These are phyloP conservation scores for Oxytorus armatus DNA, from an alignment of 2,888 invertebrate genomes.

Conservation along the genomic window DNA sequence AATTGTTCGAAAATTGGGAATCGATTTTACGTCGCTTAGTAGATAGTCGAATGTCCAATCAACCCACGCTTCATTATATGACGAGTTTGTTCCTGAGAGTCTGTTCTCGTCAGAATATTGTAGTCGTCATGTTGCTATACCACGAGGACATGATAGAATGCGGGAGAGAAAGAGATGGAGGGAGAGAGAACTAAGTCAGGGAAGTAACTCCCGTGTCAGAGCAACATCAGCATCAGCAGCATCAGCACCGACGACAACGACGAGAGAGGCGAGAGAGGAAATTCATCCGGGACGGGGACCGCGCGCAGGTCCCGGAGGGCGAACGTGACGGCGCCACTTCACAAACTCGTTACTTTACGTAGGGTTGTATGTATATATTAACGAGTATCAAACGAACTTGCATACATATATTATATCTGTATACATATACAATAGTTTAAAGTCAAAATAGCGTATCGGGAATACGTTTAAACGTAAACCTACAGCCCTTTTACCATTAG, in stretches of 20 bases:
- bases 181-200: constrained; percentile 51
- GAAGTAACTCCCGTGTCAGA: constrained; percentile 55
- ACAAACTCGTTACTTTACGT: constrained; percentile 67
- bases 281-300: constrained; percentile 60
- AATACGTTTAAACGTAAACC: not conserved
- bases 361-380: constrained; percentile 15
- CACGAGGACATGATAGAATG: constrained; percentile 38
- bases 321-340: constrained; percentile 67
- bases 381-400: not conserved
- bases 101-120: constrained; percentile 52
- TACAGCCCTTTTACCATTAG: not conserved
- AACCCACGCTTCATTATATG: constrained; percentile 2
- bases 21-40: not conserved
- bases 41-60: not conserved
- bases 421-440: not conserved
- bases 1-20: not conserved
- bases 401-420: not conserved
- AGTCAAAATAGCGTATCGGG: not conserved
- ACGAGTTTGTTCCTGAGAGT: constrained; percentile 43
- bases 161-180: constrained; percentile 40
- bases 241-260: constrained; percentile 52
- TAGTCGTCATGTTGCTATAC: constrained; percentile 41
- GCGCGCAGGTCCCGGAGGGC: constrained; percentile 54
- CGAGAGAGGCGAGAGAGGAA: constrained; percentile 55
- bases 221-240: constrained; percentile 60